Percentiles rank a stretch among this genome's conserved stretches.
phyloP scores from a whole-genome alignment of 2,888 invertebrate species.

The Eumerus sabulonum region DNA sequence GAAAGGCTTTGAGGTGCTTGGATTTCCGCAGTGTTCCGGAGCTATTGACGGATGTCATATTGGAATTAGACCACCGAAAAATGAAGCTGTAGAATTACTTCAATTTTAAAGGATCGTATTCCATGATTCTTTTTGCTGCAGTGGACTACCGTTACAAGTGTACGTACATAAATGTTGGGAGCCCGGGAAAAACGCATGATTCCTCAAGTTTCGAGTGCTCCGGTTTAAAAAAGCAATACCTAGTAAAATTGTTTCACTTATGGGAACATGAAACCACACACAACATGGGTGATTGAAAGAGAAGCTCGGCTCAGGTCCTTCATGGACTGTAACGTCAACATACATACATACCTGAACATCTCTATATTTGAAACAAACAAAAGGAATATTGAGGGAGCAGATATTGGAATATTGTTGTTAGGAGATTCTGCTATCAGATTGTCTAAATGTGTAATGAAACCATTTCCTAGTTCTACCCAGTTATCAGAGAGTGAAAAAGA shows the following conservation, averaged over 20 bases:
- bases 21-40: constrained; percentile 5
- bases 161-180: constrained; percentile 5
- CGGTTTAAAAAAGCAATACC: background rate
- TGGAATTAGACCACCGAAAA: constrained; percentile 18
- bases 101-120: constrained; percentile 17
- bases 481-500: constrained; percentile 6
- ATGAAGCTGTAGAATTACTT: constrained; percentile 7
- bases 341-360: constrained; percentile 5
- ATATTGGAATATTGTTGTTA: constrained; percentile 1
- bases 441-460: constrained; percentile 11
- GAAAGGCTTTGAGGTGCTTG: background rate
- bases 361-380: background rate
- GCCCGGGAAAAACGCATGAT: background rate
- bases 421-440: constrained; percentile 11
- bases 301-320: too few relatives aligned
- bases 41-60: constrained; percentile 9
- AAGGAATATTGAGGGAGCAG: constrained; percentile 9
- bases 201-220: background rate
- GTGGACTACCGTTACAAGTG: constrained; percentile 8
- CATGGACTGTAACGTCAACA: too few relatives aligned
- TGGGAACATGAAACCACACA: too few relatives aligned
- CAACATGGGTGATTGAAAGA: too few relatives aligned
- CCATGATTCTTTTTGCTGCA: constrained; percentile 8
- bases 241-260: too few relatives aligned
- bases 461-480: background rate